Base-by-base conservation (phyloP, 2,888 invertebrate genomes). In the Pogonocherus hispidulus region DNA sequence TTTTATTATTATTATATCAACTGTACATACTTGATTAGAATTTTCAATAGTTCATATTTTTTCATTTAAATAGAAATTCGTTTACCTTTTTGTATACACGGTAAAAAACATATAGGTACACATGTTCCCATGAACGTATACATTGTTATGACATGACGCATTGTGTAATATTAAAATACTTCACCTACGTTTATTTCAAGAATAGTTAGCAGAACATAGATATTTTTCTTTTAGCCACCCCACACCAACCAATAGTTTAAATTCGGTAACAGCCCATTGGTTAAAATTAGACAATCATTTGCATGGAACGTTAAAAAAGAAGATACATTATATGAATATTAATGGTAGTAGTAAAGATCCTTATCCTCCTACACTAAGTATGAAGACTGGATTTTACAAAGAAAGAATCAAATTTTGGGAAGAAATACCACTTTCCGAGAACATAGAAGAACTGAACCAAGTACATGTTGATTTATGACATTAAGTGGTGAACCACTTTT, bases 391-490 rank as follows among this genome's bases (percentile, higher is more conserved):
- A 11, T 77, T 79, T 64, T 71, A 75, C 22, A 57, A 75, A 3
- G 49, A 76, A 5, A 67, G 80, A 66, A 76, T 80, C 71, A 52
- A 63, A 6, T 80, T 80, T 66, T 80, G 80, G 80, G 62, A 74
- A 55, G 68, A 67, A 23, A 67, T 78, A 22, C 73, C 77, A 1
- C 57, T 80, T 9, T 41, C 41, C 11, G 80, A 81, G 68, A 80
- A 79, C 63, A 74, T 79, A 62, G 57, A 44, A 46, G 72, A 66
- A 37, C 59, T 72, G 32, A 41, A 69, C 32, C 56, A 72, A 59
- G 56, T 18, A 6, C 69, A 66, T 51, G 27, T 62, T 16, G 65
- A 62, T 23, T 22, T 55, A 19, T 27, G 8, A 27, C 27, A 27
- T 27, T 8, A 8, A 27, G 8, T 27, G 2, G 41, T 3, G n/a